These are phyloP conservation scores for Zeugodacus cucurbitae DNA, from an alignment of 1,140 invertebrate genomes.

Conservation along the genomic window DNA sequence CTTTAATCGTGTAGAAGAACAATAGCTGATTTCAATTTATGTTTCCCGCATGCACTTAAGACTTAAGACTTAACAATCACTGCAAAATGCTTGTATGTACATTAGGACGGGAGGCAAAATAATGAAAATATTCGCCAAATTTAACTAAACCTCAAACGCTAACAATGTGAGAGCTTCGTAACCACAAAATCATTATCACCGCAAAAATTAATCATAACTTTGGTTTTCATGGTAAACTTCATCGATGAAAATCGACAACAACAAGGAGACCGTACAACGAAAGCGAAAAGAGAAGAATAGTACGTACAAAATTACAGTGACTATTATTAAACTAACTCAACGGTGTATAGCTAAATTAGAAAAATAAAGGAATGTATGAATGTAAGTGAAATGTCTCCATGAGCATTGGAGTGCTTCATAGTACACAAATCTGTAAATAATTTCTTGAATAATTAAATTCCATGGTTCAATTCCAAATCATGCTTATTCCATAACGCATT, in stretches of 20 bases:
- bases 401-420: too few relatives aligned
- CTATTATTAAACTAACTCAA: too few relatives aligned
- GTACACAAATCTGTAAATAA: too few relatives aligned
- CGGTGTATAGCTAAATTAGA: too few relatives aligned
- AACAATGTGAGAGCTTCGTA: neutral
- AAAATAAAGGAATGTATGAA: too few relatives aligned
- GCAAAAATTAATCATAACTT: neutral
- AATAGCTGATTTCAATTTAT: neutral
- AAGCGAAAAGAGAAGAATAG: neutral
- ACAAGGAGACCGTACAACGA: neutral
- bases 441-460: too few relatives aligned
- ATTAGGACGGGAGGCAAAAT: neutral
- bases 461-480: too few relatives aligned
- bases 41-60: slow-evolving; percentile 45
- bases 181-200: neutral
- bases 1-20: slow-evolving; percentile 64
- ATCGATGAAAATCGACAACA: neutral
- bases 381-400: too few relatives aligned
- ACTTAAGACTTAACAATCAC: neutral
- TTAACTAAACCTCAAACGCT: neutral
- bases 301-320: neutral
- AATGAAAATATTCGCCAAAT: neutral
- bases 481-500: too few relatives aligned
- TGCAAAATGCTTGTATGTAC: slow-evolving; percentile 21
- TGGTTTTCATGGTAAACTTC: neutral